Evolutionary conservation across 2,797 vertebrate species (phyloP), one percentile per base, ranked within the genome.

Genomic region (Epinephelus awoara): DNA sequence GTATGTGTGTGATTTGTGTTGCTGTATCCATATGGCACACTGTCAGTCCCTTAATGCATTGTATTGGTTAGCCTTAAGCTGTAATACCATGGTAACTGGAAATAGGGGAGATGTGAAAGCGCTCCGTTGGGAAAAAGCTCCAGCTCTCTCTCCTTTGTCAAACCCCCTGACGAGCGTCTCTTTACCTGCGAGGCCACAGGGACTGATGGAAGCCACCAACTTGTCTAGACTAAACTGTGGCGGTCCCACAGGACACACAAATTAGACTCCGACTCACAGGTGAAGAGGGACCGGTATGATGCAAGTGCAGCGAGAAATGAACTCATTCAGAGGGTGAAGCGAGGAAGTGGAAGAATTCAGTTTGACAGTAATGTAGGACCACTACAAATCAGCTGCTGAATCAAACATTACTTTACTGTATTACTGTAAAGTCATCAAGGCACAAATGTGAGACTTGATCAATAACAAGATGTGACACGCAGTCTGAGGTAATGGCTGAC

Each of bases 71-170:
- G 88, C 88, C 91, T 82, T 54, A 62, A 89, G 91, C 84, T 75
- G 58, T 79, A 88, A 91, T 86, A 77, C 88, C 92, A 95, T 94
- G 88, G 94, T 89, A 95, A 95, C 94, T 90, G 92, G 89, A 94
- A 91, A 85, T 90, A 46, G 67, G 87, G 81, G 84, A 88, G 75
- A 82, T 85, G 85, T 57, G 72, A 63, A 66, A 61, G 46, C 15
- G 10, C 54, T 77, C 84, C 29, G 10, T 67, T 49, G 92, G 91
- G 92, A 86, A 40, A 40, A 56, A 38, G 63, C 64, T 44, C 49
- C 83, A 72, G 74, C 68, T 75, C 87, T 59, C 75, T 38, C 70
- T 63, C 64, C 46, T 80, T 72, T 74, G 68, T 84, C 84, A 85
- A 77, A 66, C 72, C 87, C 74, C 83, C 62, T 10, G 68, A 72